A percentile compares a stretch with the other conserved stretches of the same genome.
These are phyloP conservation scores for Lipophrys pholis DNA, from an alignment of 2,113 vertebrate species.

Conservation along the genomic window DNA sequence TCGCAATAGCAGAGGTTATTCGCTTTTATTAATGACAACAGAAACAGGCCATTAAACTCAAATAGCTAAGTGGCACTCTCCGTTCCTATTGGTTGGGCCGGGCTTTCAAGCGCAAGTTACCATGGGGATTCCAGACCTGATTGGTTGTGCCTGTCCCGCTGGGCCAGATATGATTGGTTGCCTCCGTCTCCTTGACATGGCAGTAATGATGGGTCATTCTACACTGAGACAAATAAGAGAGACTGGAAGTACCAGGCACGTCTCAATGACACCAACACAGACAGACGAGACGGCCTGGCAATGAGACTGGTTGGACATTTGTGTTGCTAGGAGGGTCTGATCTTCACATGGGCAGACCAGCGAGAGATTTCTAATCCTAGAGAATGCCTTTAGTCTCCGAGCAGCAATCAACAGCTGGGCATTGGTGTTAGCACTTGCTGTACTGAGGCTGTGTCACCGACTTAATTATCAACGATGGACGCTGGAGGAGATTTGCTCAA, in stretches of 20 bases:
- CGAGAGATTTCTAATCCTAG: slow-evolving; percentile 44
- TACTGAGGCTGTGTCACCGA: slow-evolving; percentile 35
- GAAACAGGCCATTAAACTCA: slow-evolving; percentile 76
- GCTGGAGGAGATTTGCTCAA: slow-evolving; percentile 25
- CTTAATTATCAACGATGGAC: slow-evolving; percentile 44
- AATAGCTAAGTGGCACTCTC: slow-evolving; percentile 61
- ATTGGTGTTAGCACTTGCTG: slow-evolving; percentile 44
- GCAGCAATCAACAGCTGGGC: slow-evolving; percentile 54
- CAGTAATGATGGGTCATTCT: slow-evolving; percentile 77
- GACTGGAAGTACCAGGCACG: slow-evolving; percentile 66
- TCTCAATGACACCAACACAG: slow-evolving; percentile 78
- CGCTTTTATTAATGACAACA: slow-evolving; percentile 78
- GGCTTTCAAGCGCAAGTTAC: slow-evolving; percentile 73
- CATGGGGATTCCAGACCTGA: slow-evolving; percentile 71
- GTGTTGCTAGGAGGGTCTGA: slow-evolving; percentile 44
- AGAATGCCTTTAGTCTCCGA: slow-evolving; percentile 48
- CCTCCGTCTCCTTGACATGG: slow-evolving; percentile 79
- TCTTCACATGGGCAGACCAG: slow-evolving; percentile 45
- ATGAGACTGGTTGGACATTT: slow-evolving; percentile 33
- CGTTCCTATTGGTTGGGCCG: slow-evolving; percentile 63
- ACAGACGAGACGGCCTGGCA: slow-evolving; percentile 56
- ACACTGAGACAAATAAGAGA: slow-evolving; percentile 69
- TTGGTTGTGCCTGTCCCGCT: slow-evolving; percentile 59
- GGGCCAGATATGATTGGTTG: slow-evolving; percentile 73
- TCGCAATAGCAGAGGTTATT: slow-evolving; percentile 61